phyloP scores from a whole-genome alignment of 37 sponge, comb jelly and placozoan species.

The Spongia lamella region DNA sequence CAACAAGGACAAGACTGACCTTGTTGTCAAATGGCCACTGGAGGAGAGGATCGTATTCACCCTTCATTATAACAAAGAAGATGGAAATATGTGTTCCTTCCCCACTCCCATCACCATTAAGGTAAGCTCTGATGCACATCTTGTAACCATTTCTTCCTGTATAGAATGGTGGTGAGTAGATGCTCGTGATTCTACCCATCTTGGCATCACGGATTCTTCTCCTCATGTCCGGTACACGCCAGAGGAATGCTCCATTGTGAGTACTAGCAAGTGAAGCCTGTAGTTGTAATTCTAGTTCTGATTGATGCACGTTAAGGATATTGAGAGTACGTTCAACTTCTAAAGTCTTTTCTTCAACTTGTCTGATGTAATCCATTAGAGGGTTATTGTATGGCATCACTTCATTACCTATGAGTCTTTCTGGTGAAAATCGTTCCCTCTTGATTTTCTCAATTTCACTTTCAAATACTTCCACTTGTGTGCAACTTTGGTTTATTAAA shows the following conservation, averaged over 20 bases:
- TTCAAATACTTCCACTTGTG: no score
- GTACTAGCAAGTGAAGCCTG: constrained; percentile 80
- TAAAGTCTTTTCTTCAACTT: constrained; percentile 46
- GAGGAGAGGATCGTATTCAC: constrained; percentile 80
- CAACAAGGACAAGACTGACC: constrained; percentile 79
- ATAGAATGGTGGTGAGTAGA: constrained; percentile 85
- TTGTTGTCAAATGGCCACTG: constrained; percentile 88
- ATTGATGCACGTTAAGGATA: constrained; percentile 45
- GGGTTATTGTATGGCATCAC: constrained; percentile 13
- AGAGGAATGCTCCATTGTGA: constrained; percentile 76
- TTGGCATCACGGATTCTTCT: constrained; percentile 73
- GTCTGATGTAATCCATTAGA: not conserved
- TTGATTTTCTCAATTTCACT: no score
- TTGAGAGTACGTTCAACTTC: constrained; percentile 44
- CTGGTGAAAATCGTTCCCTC: no score
- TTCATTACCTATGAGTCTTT: no score
- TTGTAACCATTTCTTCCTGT: constrained; percentile 84
- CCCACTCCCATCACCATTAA: constrained; percentile 90
- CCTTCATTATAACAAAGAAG: constrained; percentile 87
- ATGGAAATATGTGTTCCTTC: constrained; percentile 67
- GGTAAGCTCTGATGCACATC: constrained; percentile 80
- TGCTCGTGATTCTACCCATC: constrained; percentile 62
- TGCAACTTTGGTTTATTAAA: no score
- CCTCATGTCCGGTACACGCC: constrained; percentile 76
- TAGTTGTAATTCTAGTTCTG: constrained; percentile 80